Evolutionary conservation across 1,140 invertebrate species (phyloP), one percentile per base, ranked within the genome.

Genomic region (Drosophila lacertosa): DNA sequence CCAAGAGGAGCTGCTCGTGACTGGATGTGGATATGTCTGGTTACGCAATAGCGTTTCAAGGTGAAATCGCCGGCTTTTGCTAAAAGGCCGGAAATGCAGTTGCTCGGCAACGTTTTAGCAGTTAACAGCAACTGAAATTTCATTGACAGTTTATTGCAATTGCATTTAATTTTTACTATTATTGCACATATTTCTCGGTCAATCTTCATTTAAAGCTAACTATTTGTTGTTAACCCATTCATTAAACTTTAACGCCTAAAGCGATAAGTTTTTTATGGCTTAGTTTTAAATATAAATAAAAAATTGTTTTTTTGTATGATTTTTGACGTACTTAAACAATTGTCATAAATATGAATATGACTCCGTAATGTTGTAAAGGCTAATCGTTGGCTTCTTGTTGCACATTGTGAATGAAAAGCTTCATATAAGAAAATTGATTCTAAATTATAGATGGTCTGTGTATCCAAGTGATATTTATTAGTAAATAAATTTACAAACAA

Each of bases 21-120:
- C 48, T 75, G 53, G 67, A 55, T 63, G 32, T 20, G 47, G 35
- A 45, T 29, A 29, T 29, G 26, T 54, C 20, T 9, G 48, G 39
- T 84, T 84, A 59, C 65, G 77, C 68, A 84, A 84, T 26, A 68
- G 15, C 26, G 66, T 69, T 84, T 84, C 80, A 84, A 84, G 80
- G 80, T 84, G 80, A 84, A 84, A 84, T 79, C 80, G 72, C 81
- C 42, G 63, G 76, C 57, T 45, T 60, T 57, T 37, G 39, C 33
- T 37, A 16, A 51, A 15, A 45, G 68, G 40, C 77, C 65, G 78
- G 78, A 81, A 81, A 73, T 76, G 53, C 62, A 33, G 16, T 20
- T 42, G 39, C 22, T 18, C 16, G 33, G 44, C 68, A 65, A 18
- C 40, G 20, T 37, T 54, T 54, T 15, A 47, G 51, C 11, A 15